Base-by-base conservation (phyloP, 2,888 invertebrate genomes). In the Apamea anceps region DNA sequence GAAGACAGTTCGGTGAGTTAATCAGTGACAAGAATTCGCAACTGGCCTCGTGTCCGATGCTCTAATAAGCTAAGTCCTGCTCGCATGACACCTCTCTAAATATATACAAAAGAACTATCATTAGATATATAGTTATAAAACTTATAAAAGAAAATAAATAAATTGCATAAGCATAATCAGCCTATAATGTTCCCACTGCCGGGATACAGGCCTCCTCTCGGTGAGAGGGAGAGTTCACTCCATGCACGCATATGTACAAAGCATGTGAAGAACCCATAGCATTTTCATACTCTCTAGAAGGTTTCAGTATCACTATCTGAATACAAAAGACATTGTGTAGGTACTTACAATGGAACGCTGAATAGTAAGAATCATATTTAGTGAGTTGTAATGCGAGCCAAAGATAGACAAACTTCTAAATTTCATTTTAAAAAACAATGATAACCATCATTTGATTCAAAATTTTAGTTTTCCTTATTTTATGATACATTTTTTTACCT, bases 381-480 rank as follows among this genome's bases (percentile, higher is more conserved):
- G 63, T 42, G 28, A 74, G 75, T 37, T 74, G 62, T 48, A 63
- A 42, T 51, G 37, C 48, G 62, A 62, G n/a, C 62, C 48, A 37
- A 28, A 28, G 15, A 66, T 18, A 54, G 54, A 74, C 18, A 63
- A 25, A 63, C 63, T 7, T n/a, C 60, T 72, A 63, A 32, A n/a
- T 74, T 32, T 37, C 12, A n/a, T 51, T n/a, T 51, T 15, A n/a
- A 51, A 67, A 37, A 51, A 51, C 63, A 37, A 2, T 12, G 12
- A 2, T 12, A 18, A 62, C 25, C 62, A 48, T 63, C 32, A 32
- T 48, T 48, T 66, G 66, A 74, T 65, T 51, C 12, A 4, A 32
- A 12, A 65, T 74, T 74, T 65, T 18, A 4, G 10, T 32, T 2
- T 21, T 45, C 45, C 12, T 60, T 42, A 21, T 2, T n/a, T 60